A percentile compares a stretch with the other conserved stretches of the same genome.
Evolutionary conservation across 2,888 invertebrate species (phyloP).

Genomic region (Thereva unica): DNA sequence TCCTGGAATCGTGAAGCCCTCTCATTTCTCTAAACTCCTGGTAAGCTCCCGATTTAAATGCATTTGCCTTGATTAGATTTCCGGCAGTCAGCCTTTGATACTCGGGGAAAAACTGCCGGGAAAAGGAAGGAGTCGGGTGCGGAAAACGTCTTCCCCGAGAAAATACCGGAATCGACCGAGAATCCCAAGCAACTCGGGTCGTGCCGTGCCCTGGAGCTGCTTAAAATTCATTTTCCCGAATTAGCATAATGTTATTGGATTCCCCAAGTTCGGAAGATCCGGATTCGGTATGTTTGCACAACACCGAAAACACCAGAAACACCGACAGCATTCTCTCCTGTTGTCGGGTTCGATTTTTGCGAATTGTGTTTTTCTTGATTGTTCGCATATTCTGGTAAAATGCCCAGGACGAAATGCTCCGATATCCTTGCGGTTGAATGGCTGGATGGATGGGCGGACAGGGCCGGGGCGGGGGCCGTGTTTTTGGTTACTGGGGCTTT

Average conservation of each 20-base stretch:
- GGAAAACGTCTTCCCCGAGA: slow-evolving; percentile 14
- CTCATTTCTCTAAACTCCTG: slow-evolving; percentile 27
- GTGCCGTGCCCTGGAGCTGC: slow-evolving; percentile 23
- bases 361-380: slow-evolving; percentile 14
- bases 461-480: too few species aligned
- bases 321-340: too few species aligned
- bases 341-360: slow-evolving; percentile 13
- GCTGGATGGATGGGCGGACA: too few species aligned
- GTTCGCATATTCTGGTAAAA: slow-evolving; percentile 1
- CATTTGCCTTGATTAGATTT: slow-evolving; percentile 39
- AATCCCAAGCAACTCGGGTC: neutral
- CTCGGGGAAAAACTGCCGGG: neutral
- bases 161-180: neutral
- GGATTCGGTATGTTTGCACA: slow-evolving; percentile 34
- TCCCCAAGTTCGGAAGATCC: slow-evolving; percentile 22
- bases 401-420: too few species aligned
- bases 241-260: slow-evolving; percentile 42
- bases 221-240: slow-evolving; percentile 39
- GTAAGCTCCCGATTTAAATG: slow-evolving; percentile 39
- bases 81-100: slow-evolving; percentile 9
- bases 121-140: slow-evolving; percentile 15
- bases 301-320: slow-evolving; percentile 14
- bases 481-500: too few species aligned
- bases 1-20: neutral
- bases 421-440: too few species aligned